Conservation (phyloP, 2,113 vertebrate species). For the Potamarius usumacintae region DNA sequence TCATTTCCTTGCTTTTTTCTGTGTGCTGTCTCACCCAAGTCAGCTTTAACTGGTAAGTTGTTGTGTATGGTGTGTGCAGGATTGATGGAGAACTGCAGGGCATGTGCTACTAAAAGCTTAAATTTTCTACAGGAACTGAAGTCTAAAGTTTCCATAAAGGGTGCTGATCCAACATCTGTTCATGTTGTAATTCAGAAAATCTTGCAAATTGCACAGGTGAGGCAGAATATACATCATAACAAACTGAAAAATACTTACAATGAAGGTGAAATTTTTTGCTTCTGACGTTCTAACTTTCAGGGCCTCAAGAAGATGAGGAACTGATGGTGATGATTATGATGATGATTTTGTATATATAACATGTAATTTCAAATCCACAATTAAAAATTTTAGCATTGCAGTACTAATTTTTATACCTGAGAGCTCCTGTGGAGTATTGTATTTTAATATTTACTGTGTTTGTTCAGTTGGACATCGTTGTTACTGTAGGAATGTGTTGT, state of each 20-base stretch:
- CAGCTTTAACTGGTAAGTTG: not conserved
- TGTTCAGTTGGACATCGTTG: not conserved
- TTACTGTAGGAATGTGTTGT: too few relatives aligned
- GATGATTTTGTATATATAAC: not conserved
- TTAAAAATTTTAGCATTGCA: not conserved
- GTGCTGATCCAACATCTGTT: constrained; percentile 73
- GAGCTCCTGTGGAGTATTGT: not conserved
- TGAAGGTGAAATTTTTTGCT: not conserved
- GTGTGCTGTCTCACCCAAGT: not conserved
- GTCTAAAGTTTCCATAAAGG: constrained; percentile 71
- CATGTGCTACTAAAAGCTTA: constrained; percentile 80
- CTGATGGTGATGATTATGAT: not conserved
- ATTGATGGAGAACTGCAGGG: constrained; percentile 81
- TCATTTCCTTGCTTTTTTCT: not conserved
- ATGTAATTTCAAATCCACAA: not conserved
- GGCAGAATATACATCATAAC: not conserved
- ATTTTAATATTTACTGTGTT: not conserved
- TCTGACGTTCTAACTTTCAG: not conserved
- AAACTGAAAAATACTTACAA: not conserved
- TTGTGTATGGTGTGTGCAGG: constrained; percentile 67
- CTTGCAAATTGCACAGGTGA: constrained; percentile 85
- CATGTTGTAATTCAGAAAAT: constrained; percentile 72
- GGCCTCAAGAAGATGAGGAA: not conserved
- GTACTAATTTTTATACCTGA: not conserved
- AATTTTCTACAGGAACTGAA: constrained; percentile 78